Base-by-base conservation (phyloP, 1,140 invertebrate genomes). In the Drosophila ironensis region DNA sequence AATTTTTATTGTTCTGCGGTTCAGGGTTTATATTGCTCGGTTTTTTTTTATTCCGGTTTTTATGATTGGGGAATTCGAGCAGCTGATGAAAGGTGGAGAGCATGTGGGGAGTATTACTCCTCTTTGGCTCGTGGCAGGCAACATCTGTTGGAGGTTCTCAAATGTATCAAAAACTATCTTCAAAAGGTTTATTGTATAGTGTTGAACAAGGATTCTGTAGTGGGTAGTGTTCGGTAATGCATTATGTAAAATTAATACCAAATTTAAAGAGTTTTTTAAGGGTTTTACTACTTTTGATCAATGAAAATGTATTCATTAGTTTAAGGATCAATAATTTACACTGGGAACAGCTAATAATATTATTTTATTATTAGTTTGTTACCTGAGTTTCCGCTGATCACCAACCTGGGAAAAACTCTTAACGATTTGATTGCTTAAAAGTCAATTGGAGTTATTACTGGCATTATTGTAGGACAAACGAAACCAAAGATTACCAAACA, bases 1-100 rank as follows among this genome's bases (percentile, higher is more conserved):
- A 75, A 81, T 81, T 81, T 75, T 70, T 78, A 73, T 73, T 48
- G 59, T 54, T 53, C 9, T 67, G 53, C 50, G 76, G 53, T 67
- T 68, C 56, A 42, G 38, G 52, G 51, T 42, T 60, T 52, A 60
- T 60, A 35, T 28, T 24, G 33, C 42, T 41, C 38, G 17, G 11
- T 16, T 25, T 27, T 33, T 33, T 48, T 27, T 47, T 28, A 33
- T 33, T 14, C n/a, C n/a, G 25, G 16, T 53, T 42, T 44, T 54
- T 54, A 52, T 44, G 14, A 27, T 14, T 48, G n/a, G 59, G 59
- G 56, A 14, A 24, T 33, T 4, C 12, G 14, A 48, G 24, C 60
- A 64, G 33, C 30, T 64, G 60, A 47, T 61, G 14, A n/a, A 3
- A 37, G 57, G 17, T 27, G 4, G 12, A 38, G 12, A 48, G 14